Conservation (phyloP, 2,888 invertebrate species). For the Iphiclides podalirius region DNA sequence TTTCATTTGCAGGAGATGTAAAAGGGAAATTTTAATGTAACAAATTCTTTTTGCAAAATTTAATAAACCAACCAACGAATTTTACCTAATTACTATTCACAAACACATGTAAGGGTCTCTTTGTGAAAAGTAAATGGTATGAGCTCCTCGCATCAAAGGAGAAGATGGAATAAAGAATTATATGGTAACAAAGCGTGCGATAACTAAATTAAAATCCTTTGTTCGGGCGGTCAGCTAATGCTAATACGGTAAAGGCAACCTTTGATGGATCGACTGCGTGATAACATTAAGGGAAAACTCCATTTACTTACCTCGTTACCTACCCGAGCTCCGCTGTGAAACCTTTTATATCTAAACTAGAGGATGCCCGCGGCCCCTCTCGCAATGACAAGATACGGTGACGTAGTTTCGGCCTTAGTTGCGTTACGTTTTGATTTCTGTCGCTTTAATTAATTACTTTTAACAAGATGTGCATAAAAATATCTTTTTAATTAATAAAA, state of each 20-base stretch:
- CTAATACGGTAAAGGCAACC: constrained; percentile 42
- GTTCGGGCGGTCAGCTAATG: constrained; percentile 49
- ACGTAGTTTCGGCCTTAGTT: too few relatives aligned
- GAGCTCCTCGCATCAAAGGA: constrained; percentile 48
- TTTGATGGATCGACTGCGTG: constrained; percentile 62
- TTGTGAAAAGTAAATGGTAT: constrained; percentile 59
- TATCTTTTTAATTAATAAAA: too few relatives aligned
- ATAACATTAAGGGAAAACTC: constrained; percentile 38
- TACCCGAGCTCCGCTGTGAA: constrained; percentile 10
- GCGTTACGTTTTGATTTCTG: too few relatives aligned
- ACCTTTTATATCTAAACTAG: constrained; percentile 19
- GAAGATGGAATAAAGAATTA: constrained; percentile 59
- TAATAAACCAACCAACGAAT: constrained; percentile 10
- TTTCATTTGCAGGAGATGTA: not conserved
- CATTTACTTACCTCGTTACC: constrained; percentile 25
- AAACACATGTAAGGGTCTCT: constrained; percentile 46
- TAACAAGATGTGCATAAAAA: too few relatives aligned
- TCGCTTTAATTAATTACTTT: too few relatives aligned
- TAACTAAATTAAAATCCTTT: constrained; percentile 72
- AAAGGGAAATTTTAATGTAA: constrained; percentile 1
- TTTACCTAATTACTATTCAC: constrained; percentile 41
- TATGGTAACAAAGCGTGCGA: constrained; percentile 59
- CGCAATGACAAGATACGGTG: constrained; percentile 8
- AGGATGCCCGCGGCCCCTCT: constrained; percentile 3
- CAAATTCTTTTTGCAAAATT: constrained; percentile 7